Base-by-base conservation (phyloP, 2,888 invertebrate species). In the Phania funesta region DNA sequence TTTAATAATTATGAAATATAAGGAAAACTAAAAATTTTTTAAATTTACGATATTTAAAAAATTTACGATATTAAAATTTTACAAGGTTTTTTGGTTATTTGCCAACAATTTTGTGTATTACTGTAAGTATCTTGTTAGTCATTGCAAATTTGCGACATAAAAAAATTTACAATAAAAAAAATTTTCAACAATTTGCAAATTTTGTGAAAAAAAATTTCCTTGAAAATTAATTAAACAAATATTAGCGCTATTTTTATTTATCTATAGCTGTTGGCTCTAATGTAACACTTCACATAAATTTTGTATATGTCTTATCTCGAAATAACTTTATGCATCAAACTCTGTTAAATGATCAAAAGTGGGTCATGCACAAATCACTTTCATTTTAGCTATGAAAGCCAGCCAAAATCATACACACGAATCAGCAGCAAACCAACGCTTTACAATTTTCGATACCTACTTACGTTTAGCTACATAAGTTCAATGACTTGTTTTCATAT, bases 341-440 rank as follows among this genome's bases (percentile, higher is more conserved):
- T 41, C 16, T 48, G 35, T 11, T 60, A 26, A 74, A 18, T 64
- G 35, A 64, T 74, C 13, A 9, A 32, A 75, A 76, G 67, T 76
- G 20, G 76, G 76, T 76, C 76, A 76, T 46, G 20, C 48, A 78
- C 46, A 78, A 78, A 78, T 78, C 78, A 78, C 78, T 78, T 78
- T 78, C 78, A 78, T 78, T 78, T 78, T 58, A 78, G 44, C 76
- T 68, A 44, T 32, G 24, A 68, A 76, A 60, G 60, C 44, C 52
- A 76, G 50, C 44, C 60, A 76, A 54, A 46, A 26, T 58, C 35
- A 64, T 44, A 35, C 54, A 58, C 56, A 56, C 48, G 48, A 52
- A 50, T 41, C 48, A 58, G 41, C 20, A 52, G 11, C 24, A n/a
- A 44, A 1, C 18, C 13, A 60, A 20, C 50, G 29, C 41, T 20